Evolutionary conservation across 2,113 vertebrate genomes (phyloP).

Genomic region (Bostrychus sinensis): DNA sequence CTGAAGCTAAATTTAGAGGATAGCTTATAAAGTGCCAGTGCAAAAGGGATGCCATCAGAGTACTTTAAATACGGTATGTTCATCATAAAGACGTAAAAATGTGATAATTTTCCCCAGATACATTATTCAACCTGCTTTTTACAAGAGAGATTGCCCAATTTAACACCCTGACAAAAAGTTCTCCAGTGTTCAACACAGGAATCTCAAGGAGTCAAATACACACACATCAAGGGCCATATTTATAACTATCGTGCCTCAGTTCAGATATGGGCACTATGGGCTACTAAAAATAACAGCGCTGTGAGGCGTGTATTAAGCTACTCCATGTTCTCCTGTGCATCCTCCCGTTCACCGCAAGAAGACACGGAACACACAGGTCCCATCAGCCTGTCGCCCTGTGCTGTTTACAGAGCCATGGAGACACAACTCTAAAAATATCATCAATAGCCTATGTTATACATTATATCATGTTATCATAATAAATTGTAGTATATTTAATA

Average conservation of each 20-base stretch:
- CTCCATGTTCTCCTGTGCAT: constrained; percentile 49
- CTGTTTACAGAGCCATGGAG: too few relatives aligned
- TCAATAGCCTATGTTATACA: too few relatives aligned
- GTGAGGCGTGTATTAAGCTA: constrained; percentile 45
- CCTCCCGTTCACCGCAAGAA: constrained; percentile 49
- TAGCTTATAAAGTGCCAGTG: constrained; percentile 5
- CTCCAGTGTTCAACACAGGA: constrained; percentile 2
- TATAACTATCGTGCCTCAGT: constrained; percentile 20
- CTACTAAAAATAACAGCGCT: constrained; percentile 67
- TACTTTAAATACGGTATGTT: not conserved
- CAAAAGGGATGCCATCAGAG: constrained; percentile 4
- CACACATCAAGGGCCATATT: constrained; percentile 5
- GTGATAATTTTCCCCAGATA: constrained; percentile 27
- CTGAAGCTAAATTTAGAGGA: not conserved
- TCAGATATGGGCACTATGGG: constrained; percentile 60
- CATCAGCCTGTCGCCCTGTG: too few relatives aligned
- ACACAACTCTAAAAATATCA: too few relatives aligned
- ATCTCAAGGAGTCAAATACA: constrained; percentile 21
- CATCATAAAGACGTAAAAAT: not conserved
- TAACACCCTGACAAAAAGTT: constrained; percentile 28
- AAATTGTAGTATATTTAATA: too few relatives aligned
- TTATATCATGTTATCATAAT: too few relatives aligned
- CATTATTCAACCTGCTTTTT: constrained; percentile 48
- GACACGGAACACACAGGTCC: not conserved
- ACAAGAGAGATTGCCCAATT: constrained; percentile 38